phyloP scores from a whole-genome alignment of 2,888 invertebrate genomes.

The Celastrina argiolus region DNA sequence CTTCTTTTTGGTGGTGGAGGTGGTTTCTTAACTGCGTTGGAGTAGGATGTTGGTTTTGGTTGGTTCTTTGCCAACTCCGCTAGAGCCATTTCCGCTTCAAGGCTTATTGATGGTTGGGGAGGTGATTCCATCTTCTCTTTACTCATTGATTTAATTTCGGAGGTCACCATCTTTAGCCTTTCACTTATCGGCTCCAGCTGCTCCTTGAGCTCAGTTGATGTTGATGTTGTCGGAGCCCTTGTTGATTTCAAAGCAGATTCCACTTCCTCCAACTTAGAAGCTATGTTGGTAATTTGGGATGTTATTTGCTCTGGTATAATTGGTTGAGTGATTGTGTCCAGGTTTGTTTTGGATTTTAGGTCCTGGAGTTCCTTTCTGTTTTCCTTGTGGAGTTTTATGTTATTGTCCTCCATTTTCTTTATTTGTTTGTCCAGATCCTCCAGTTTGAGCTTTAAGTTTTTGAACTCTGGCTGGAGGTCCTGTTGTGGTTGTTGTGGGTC shows the following conservation, averaged over 20 bases:
- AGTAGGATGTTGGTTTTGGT: not conserved
- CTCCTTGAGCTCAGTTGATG: not conserved
- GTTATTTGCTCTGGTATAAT: too few species aligned
- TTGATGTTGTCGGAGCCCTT: not conserved
- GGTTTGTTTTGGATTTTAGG: not conserved
- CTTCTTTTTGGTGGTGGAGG: not conserved
- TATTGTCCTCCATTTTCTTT: not conserved
- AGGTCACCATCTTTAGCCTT: not conserved
- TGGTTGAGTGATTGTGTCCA: not conserved
- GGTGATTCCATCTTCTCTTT: not conserved
- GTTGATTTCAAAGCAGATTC: not conserved
- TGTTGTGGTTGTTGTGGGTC: not conserved
- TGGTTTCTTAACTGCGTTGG: not conserved
- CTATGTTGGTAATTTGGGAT: not conserved
- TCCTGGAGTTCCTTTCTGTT: not conserved
- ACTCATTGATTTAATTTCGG: not conserved
- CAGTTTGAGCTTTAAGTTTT: not conserved
- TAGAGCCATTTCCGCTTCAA: not conserved
- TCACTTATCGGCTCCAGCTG: not conserved
- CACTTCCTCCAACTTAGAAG: not conserved
- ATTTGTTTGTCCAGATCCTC: not conserved
- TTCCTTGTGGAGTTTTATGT: not conserved
- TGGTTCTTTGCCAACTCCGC: not conserved
- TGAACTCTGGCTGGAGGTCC: not conserved
- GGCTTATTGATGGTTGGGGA: not conserved